Base-by-base conservation (phyloP, 2,113 vertebrate genomes). In the Sula dactylatra region DNA sequence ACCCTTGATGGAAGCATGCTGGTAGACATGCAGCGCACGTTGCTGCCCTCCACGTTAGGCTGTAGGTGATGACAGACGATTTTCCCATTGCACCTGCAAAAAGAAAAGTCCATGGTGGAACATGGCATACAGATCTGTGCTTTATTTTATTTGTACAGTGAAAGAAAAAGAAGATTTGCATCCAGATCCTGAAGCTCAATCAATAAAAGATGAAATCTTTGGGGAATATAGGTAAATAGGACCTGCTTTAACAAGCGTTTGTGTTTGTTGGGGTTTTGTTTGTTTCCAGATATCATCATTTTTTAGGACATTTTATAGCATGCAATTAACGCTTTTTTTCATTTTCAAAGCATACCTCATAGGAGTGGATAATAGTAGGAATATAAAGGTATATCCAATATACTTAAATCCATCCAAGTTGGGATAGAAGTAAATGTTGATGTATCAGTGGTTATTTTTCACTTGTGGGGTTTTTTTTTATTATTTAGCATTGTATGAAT, bases 121-220 rank as follows among this genome's bases (percentile, higher is more conserved):
- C 78, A 56, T 20, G n/a, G 73, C 66, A 6, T 93, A 96, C 66
- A 96, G 76, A 81, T 79, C 62, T 97, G 47, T 95, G 90, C 92
- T 97, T 97, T 97, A 92, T 97, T 87, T 95, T 65, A 94, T 90
- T 94, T 88, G 93, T 97, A 86, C 97, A 99, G 99, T 99, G 59
- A 99, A 99, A 98, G 99, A 99, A 96, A 99, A 99, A 90, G 99
- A 99, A 98, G 99, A 99, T 97, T 98, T 99, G 69, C 99, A 99
- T 96, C 99, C 99, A 94, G 99, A 99, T 92, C 98, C 99, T 1
- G 99, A 99, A 98, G 98, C 99, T 94, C 99, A 99, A 93, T 99
- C 99, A 88, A 99, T 98, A 97, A 99, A 99, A 98, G 99, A 99
- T 80, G 99, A 99, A 98, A 99, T 99, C 36, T 99, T 99, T 97